Percentiles rank a stretch among this genome's conserved stretches.
Conservation (phyloP, 1,140 invertebrate species). For the Steinernema khuongi region DNA sequence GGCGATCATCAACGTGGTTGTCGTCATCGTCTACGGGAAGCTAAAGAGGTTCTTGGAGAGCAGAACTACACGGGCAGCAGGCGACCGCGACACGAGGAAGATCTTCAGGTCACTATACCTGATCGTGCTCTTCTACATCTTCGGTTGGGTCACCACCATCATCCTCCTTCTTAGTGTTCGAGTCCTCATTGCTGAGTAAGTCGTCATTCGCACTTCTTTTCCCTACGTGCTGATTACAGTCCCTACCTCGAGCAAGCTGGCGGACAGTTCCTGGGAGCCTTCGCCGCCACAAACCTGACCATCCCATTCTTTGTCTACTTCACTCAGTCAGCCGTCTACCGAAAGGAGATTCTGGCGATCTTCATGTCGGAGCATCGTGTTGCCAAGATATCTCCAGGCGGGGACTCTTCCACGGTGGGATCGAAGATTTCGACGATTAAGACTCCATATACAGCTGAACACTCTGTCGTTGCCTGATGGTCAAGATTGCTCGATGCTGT, state of each 20-base stretch:
- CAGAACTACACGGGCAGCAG: not conserved
- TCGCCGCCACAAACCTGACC: not conserved
- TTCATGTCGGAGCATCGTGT: no score
- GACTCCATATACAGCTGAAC: no score
- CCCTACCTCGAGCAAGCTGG: not conserved
- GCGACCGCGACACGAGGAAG: not conserved
- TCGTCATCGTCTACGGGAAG: not conserved
- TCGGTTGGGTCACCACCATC: not conserved
- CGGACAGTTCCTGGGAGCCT: not conserved
- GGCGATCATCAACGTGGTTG: not conserved
- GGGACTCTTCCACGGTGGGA: no score
- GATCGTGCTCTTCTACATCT: not conserved
- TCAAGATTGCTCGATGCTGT: no score
- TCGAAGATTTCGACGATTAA: no score
- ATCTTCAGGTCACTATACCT: not conserved
- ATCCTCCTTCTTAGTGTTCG: not conserved
- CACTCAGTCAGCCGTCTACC: conserved; percentile 1
- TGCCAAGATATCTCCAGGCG: no score
- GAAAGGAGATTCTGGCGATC: not conserved
- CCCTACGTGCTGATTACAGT: not conserved
- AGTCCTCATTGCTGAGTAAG: not conserved
- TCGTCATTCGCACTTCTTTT: not conserved
- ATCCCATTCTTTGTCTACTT: conserved; percentile 6
- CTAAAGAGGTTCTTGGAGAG: not conserved
- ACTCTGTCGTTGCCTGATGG: no score